Percentiles rank a stretch among this genome's conserved stretches.
phyloP scores from a whole-genome alignment of 2,113 vertebrate genomes.

The Petaurus breviceps region DNA sequence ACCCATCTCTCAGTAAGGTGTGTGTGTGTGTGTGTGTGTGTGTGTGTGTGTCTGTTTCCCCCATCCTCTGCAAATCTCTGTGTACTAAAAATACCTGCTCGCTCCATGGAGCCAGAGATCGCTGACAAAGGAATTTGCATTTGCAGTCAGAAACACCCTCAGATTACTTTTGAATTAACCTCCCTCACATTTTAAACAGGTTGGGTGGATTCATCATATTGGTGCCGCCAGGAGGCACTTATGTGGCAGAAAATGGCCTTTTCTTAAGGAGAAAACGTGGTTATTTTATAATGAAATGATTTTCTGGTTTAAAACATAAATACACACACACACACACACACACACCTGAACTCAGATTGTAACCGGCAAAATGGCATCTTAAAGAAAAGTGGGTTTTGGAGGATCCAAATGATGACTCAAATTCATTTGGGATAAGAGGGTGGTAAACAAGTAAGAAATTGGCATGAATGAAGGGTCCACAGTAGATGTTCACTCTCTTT shows the following conservation, averaged over 20 bases:
- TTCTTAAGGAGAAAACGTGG: constrained; percentile 74
- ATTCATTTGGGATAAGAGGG: constrained; percentile 48
- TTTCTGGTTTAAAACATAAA: constrained; percentile 81
- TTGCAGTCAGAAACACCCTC: constrained; percentile 66
- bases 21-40: too few relatives aligned
- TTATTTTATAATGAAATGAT: constrained; percentile 68
- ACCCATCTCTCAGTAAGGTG: neutral
- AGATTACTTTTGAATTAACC: constrained; percentile 62
- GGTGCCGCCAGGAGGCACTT: constrained; percentile 73
- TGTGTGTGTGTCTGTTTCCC: neutral
- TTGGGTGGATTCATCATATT: constrained; percentile 62
- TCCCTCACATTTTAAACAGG: constrained; percentile 66
- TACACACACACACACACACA: neutral
- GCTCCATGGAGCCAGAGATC: constrained; percentile 34
- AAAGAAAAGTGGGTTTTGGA: constrained; percentile 67
- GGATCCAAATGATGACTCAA: constrained; percentile 55
- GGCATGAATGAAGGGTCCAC: constrained; percentile 44
- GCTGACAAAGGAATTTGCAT: constrained; percentile 70
- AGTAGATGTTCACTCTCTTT: constrained; percentile 36
- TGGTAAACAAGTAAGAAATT: constrained; percentile 50
- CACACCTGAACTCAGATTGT: constrained; percentile 53
- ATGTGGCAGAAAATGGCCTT: constrained; percentile 55
- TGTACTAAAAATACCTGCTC: constrained; percentile 66
- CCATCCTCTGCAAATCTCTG: neutral
- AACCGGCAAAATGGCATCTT: constrained; percentile 66